Conservation (phyloP, 2,797 vertebrate species). For the Rhabdomys pumilio region DNA sequence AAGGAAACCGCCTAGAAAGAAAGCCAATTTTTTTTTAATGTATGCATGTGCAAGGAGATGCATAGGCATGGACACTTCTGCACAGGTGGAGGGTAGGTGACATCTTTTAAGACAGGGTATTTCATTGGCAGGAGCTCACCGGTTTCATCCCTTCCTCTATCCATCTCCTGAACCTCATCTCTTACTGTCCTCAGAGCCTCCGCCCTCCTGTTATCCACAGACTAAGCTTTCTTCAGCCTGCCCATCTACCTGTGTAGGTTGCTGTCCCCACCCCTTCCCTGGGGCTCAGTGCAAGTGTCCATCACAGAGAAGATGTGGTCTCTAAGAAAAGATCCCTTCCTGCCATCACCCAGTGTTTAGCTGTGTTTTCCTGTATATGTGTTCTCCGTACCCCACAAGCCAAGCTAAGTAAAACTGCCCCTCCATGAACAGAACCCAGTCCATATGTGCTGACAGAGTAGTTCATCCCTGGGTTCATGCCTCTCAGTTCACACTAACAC, state of each 20-base stretch:
- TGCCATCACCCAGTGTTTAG: too few relatives aligned
- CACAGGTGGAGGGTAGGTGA: neutral
- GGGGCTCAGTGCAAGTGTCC: neutral
- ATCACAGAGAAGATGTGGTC: too few relatives aligned
- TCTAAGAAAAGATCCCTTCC: neutral
- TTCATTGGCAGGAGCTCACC: neutral
- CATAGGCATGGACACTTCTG: neutral
- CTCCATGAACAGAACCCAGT: neutral
- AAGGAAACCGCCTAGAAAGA: constrained; percentile 44
- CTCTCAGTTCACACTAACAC: neutral
- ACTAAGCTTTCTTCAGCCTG: neutral
- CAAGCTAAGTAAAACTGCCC: neutral
- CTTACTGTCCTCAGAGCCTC: neutral
- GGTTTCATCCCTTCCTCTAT: neutral
- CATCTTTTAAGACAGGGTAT: neutral
- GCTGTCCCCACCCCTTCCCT: too few relatives aligned
- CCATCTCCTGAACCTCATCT: neutral
- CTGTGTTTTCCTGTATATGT: neutral
- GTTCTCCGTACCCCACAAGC: neutral
- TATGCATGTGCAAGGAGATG: neutral
- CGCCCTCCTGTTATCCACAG: neutral
- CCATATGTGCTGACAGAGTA: too few relatives aligned
- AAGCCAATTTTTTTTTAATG: neutral
- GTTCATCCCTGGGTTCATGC: neutral
- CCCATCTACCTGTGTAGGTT: too few relatives aligned